Evolutionary conservation across 2,113 vertebrate genomes (phyloP).

Genomic region (Hippocampus comes): DNA sequence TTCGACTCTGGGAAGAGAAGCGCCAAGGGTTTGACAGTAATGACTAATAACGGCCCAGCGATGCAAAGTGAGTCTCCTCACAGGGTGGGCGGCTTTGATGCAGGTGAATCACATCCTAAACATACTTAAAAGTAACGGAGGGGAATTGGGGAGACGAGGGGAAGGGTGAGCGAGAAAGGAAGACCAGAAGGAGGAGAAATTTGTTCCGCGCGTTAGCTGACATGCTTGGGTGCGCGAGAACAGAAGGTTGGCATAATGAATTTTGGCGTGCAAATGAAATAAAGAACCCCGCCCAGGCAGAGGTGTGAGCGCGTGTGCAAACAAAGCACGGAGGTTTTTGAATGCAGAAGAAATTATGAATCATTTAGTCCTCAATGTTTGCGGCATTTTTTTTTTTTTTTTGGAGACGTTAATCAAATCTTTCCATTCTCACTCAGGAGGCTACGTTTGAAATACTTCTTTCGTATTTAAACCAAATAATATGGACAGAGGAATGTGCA

Average conservation of each 20-base stretch:
- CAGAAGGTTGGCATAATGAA: constrained; percentile 71
- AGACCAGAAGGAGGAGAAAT: constrained; percentile 36
- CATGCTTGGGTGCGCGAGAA: constrained; percentile 64
- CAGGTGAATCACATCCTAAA: constrained; percentile 69
- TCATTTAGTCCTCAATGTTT: not conserved
- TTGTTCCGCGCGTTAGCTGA: constrained; percentile 68
- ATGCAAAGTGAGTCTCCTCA: constrained; percentile 59
- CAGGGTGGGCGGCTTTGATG: constrained; percentile 55
- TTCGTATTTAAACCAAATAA: too few relatives aligned
- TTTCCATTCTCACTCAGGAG: too few relatives aligned
- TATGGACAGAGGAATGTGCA: too few relatives aligned
- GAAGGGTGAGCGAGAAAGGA: constrained; percentile 29
- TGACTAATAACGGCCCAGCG: constrained; percentile 58
- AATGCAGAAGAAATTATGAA: not conserved
- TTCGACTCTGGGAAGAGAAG: constrained; percentile 25
- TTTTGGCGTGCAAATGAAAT: constrained; percentile 70
- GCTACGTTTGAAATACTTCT: too few relatives aligned
- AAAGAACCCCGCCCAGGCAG: constrained; percentile 58
- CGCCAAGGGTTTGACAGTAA: constrained; percentile 50
- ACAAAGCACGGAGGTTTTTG: not conserved
- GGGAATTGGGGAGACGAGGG: constrained; percentile 13
- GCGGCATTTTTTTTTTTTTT: not conserved
- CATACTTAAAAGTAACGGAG: constrained; percentile 59
- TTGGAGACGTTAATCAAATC: too few relatives aligned
- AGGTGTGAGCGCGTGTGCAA: constrained; percentile 39